Conservation (phyloP, 2,888 invertebrate genomes). For the Drosophila flavopinicola region DNA sequence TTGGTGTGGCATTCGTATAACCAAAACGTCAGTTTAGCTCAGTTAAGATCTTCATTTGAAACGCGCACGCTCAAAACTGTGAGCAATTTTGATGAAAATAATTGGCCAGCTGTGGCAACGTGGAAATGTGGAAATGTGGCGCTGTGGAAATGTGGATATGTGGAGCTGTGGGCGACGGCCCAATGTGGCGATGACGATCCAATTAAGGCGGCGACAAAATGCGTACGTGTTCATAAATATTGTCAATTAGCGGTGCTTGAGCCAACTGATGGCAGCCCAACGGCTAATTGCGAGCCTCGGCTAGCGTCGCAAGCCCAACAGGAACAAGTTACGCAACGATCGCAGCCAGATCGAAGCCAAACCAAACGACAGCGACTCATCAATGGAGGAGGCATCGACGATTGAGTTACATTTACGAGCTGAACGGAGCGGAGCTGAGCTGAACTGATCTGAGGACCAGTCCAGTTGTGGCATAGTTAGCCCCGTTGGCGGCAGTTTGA, state of each 20-base stretch:
- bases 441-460: no score
- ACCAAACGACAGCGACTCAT: conserved; percentile 51
- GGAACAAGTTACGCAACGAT: conserved; percentile 79
- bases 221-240: conserved; percentile 82
- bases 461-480: conserved; percentile 35
- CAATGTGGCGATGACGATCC: conserved; percentile 52
- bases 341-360: conserved; percentile 6
- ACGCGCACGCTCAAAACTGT: conserved; percentile 65
- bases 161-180: conserved; percentile 53
- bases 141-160: no score
- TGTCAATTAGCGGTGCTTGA: conserved; percentile 77
- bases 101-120: conserved; percentile 63
- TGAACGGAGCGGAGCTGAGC: no score
- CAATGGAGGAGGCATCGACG: conserved; percentile 58
- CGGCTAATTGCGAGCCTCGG: conserved; percentile 77
- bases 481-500: conserved; percentile 68
- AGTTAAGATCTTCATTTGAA: conserved; percentile 74
- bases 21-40: conserved; percentile 62
- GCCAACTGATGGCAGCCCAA: conserved; percentile 64
- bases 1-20: conserved; percentile 63
- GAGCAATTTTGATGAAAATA: conserved; percentile 81
- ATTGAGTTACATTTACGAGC: no score
- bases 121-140: no score
- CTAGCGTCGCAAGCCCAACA: conserved; percentile 24
- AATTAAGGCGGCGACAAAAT: conserved; percentile 78